A percentile compares a stretch with the other conserved stretches of the same genome.
Conservation (phyloP, 2,797 vertebrate genomes). For the Manis pentadactyla region DNA sequence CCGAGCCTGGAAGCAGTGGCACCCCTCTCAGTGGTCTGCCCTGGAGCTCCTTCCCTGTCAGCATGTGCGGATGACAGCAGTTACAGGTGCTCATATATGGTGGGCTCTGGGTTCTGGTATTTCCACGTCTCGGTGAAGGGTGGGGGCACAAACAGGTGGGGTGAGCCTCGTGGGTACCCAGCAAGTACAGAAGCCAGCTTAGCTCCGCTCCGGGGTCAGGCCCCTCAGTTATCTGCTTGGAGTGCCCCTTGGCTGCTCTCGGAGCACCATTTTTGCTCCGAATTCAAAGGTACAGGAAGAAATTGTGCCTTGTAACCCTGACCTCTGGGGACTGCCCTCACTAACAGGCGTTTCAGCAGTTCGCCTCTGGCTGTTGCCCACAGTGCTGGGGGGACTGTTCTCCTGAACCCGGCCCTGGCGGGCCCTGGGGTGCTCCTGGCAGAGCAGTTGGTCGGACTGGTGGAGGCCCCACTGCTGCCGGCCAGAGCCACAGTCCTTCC, state of each 20-base stretch:
- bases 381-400: neutral
- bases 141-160: neutral
- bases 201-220: neutral
- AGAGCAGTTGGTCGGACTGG: neutral
- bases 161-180: rapidly evolving
- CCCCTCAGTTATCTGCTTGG: neutral
- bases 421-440: neutral
- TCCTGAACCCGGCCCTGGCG: neutral
- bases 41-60: neutral
- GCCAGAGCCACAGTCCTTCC: neutral
- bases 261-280: neutral
- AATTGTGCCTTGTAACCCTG: neutral
- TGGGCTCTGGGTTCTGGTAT: neutral
- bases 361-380: too few species aligned
- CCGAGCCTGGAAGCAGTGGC: too few species aligned
- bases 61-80: neutral
- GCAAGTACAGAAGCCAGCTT: neutral
- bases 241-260: neutral
- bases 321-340: neutral
- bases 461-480: neutral
- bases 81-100: rapidly evolving
- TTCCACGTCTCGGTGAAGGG: neutral
- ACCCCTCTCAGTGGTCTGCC: too few species aligned
- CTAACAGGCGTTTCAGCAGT: neutral
- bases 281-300: neutral